Base-by-base conservation (phyloP, 2,113 vertebrate species). In the Bufo gargarizans region DNA sequence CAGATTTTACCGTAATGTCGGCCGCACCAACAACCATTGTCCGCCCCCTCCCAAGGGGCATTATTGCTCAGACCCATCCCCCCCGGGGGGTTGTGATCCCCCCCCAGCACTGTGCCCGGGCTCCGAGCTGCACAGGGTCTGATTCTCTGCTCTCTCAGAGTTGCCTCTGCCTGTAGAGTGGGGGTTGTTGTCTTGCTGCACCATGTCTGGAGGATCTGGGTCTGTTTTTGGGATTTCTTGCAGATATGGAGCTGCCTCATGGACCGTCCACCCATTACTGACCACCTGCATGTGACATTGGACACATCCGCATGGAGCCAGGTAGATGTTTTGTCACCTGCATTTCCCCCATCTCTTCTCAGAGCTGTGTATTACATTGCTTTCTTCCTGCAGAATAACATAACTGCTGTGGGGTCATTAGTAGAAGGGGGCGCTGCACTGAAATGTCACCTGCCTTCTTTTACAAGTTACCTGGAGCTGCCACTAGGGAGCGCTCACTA, bases 271-370 rank as follows among this genome's bases (percentile, higher is more conserved):
- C 13, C 63, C 14, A 14, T 81, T 22, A 43, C 22, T 58, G 82
- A 83, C 11, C 63, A 3, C 19, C 63, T 83, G 82, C 20, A 83
- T 53, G 82, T 83, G 63, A 83, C 43, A 13, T 14, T 33, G 19
- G 82, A 50, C 6, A 6, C 61, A 49, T 12, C 43, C 1, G 16
- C 0, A 83, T 83, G 82, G 82, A 83, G 63, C 61, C 53, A 83
- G 82, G 82, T 83, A 69, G 2, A 3, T 58, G 6, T 4, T 17
- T 47, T 47, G 43, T 2, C 16, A 8, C 1, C 47, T 50, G 17
- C 8, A 5, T 13, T 43, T 1, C 69, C 9, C 11, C 4, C n/a
- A 17, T 65, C 61, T 11, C 10, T 65, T 71, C 22, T 16, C 16
- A 4, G 33, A 69, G 10, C 16, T 6, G 0, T 12, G 22, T 4